Conservation (phyloP, 2,113 vertebrate species). For the Saimiri boliviensis region DNA sequence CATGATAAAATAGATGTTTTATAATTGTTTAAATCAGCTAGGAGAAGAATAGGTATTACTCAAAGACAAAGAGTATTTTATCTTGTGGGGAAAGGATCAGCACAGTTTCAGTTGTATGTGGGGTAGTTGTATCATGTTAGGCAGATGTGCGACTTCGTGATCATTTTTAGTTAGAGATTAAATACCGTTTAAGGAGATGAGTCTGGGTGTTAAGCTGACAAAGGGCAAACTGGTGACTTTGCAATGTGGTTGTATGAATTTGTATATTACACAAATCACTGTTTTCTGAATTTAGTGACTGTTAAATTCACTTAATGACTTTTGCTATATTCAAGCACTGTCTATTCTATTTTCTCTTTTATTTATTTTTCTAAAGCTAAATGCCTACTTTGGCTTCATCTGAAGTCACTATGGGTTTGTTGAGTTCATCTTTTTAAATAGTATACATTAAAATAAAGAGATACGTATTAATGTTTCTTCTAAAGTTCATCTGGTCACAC, state of each 20-base stretch:
- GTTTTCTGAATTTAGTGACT: background rate
- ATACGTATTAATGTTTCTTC: background rate
- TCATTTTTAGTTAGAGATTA: background rate
- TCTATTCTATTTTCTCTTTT: background rate
- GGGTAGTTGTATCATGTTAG: fast-evolving
- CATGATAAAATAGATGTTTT: background rate
- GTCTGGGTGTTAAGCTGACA: background rate
- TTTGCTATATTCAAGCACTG: background rate
- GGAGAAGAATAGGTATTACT: background rate
- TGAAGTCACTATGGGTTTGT: background rate
- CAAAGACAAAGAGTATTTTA: background rate
- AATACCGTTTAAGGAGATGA: background rate
- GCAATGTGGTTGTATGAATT: no score
- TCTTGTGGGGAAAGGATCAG: no score
- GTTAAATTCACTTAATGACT: background rate
- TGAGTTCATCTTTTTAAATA: background rate
- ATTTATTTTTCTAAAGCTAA: background rate
- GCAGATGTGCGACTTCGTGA: background rate
- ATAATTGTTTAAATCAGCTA: background rate
- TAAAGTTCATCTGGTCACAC: background rate
- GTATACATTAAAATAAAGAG: background rate
- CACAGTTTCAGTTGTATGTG: fast-evolving
- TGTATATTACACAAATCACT: background rate
- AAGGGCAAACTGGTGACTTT: background rate
- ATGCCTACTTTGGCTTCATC: background rate